phyloP scores from a whole-genome alignment of 2,797 vertebrate genomes.

The Falco columbarius region DNA sequence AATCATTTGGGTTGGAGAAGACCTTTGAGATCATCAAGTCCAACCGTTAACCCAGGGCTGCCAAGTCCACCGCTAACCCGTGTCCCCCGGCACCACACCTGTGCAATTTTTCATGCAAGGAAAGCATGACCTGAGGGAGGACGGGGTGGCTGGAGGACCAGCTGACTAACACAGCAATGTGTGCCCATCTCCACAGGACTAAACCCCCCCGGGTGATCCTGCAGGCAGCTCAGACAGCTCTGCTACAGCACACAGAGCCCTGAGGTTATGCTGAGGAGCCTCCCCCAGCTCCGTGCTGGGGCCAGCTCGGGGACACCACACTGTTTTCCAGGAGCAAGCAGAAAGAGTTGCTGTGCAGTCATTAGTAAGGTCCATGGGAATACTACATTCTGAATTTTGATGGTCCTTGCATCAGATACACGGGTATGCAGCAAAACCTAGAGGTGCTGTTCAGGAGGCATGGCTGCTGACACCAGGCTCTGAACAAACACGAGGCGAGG shows the following conservation, averaged over 20 bases:
- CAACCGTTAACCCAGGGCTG: too few species aligned
- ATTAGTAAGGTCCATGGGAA: background rate
- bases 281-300: background rate
- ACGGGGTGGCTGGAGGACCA: background rate
- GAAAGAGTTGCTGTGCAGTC: background rate
- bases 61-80: too few species aligned
- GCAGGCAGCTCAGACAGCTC: background rate
- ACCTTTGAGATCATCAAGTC: too few species aligned
- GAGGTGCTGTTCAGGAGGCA: background rate
- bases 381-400: background rate
- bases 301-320: background rate
- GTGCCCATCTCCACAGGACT: fast-evolving
- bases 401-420: background rate
- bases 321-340: background rate
- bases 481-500: background rate
- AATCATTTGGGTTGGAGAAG: too few species aligned
- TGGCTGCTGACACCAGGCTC: background rate
- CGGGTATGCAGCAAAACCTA: background rate
- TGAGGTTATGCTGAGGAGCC: background rate
- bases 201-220: background rate
- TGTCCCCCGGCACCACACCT: too few species aligned
- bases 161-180: background rate
- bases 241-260: background rate
- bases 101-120: fast-evolving
- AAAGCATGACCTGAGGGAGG: fast-evolving